These are phyloP conservation scores for Gopherus evgoodei DNA, from an alignment of 2,113 vertebrate species.

Conservation along the genomic window DNA sequence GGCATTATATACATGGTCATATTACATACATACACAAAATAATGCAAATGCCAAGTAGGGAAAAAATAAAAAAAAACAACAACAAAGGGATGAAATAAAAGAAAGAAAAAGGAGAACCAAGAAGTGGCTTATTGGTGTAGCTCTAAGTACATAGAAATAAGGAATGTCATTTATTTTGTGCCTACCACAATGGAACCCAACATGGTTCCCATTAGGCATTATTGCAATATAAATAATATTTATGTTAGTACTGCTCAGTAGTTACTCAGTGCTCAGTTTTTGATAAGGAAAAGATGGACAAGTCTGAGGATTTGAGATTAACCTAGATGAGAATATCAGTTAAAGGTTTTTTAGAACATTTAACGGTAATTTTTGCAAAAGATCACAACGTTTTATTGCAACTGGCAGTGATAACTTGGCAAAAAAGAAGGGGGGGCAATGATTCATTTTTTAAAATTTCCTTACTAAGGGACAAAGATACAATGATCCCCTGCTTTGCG, in stretches of 20 bases:
- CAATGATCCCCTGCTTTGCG: too few species aligned
- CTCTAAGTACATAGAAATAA: not conserved
- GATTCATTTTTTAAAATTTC: not conserved
- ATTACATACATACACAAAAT: not conserved
- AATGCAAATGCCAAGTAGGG: not conserved
- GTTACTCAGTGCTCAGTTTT: not conserved
- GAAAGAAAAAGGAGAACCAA: not conserved
- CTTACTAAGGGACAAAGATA: too few species aligned
- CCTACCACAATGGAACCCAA: not conserved
- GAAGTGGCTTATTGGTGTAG: not conserved
- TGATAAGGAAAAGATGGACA: not conserved
- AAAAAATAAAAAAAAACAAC: not conserved
- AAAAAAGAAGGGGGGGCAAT: not conserved
- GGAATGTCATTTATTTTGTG: not conserved
- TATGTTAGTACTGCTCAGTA: not conserved
- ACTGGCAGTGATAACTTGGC: not conserved
- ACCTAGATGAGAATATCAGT: accelerated
- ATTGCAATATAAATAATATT: not conserved
- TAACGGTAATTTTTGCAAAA: not conserved
- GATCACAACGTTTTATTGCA: not conserved
- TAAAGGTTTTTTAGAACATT: not conserved
- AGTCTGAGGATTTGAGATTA: not conserved
- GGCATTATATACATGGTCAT: not conserved
- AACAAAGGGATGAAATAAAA: not conserved
- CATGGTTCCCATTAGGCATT: not conserved